phyloP scores from a whole-genome alignment of 2,797 vertebrate species.

The Falco cherrug region DNA sequence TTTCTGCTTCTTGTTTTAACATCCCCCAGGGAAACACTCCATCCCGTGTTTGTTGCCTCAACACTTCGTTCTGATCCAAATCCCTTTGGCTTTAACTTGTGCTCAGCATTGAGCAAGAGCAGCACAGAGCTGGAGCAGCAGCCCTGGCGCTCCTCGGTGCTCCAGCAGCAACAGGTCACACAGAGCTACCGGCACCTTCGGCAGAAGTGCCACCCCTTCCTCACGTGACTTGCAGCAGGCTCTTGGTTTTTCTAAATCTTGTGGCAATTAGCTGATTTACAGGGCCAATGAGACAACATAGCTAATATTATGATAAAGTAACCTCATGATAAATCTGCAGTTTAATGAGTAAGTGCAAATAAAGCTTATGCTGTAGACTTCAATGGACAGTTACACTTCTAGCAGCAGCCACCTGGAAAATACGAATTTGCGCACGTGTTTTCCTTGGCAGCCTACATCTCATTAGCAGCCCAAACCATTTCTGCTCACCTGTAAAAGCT shows the following conservation, averaged over 20 bases:
- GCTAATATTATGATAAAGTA: neutral
- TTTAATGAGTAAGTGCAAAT: conserved; percentile 9
- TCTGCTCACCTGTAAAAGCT: conserved; percentile 71
- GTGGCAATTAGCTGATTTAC: conserved; percentile 30
- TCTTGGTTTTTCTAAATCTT: neutral
- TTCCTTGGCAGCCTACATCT: conserved; percentile 44
- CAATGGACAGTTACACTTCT: neutral
- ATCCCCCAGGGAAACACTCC: neutral
- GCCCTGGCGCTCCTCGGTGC: neutral
- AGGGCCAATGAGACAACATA: neutral
- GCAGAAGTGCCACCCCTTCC: neutral
- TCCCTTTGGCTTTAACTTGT: neutral
- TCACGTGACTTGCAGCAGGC: neutral
- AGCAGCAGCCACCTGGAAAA: conserved; percentile 53
- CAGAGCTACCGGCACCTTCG: neutral
- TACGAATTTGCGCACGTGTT: neutral
- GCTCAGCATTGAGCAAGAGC: neutral
- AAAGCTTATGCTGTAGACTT: neutral
- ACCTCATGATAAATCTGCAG: neutral
- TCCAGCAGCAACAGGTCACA: neutral
- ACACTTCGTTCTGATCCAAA: neutral
- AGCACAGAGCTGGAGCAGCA: neutral
- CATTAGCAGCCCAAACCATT: conserved; percentile 9
- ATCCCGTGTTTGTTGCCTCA: conserved; percentile 9
- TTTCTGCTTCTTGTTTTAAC: conserved; percentile 4